Conservation (phyloP, 2,888 invertebrate genomes). For the Metacarcinus magister region DNA sequence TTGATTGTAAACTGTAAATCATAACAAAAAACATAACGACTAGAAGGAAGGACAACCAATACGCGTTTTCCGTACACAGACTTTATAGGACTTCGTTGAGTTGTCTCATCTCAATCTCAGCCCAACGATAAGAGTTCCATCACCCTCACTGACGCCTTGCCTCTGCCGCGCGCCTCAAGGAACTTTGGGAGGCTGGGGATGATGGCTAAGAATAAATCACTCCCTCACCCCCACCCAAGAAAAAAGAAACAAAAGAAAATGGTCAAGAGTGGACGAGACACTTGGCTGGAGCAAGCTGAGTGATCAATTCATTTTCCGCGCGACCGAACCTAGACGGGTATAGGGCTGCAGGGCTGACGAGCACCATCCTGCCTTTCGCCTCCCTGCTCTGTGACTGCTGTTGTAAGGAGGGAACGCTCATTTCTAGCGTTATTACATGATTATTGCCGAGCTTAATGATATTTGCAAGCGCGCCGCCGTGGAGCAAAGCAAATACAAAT, state of each 20-base stretch:
- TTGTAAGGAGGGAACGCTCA: neutral
- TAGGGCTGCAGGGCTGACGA: neutral
- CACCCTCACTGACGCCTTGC: neutral
- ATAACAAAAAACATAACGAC: no score
- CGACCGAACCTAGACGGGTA: constrained; percentile 8
- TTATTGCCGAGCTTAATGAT: neutral
- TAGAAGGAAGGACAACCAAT: neutral
- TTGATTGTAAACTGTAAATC: no score
- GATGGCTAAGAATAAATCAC: constrained; percentile 18
- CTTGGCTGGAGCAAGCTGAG: neutral
- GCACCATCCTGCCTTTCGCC: neutral
- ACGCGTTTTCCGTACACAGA: neutral
- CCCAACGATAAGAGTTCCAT: neutral
- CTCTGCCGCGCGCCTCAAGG: neutral
- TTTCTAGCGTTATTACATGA: constrained; percentile 23
- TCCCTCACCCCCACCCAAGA: neutral
- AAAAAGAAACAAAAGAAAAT: neutral
- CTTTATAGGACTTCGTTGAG: neutral
- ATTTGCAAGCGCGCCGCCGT: neutral
- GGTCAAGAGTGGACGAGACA: neutral
- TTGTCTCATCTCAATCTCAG: neutral
- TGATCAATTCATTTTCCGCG: constrained; percentile 65
- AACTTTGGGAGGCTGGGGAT: neutral
- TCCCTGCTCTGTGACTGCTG: neutral
- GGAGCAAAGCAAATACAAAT: neutral